Evolutionary conservation across 2,888 invertebrate genomes (phyloP).

Genomic region (Odontocerum albicorne): DNA sequence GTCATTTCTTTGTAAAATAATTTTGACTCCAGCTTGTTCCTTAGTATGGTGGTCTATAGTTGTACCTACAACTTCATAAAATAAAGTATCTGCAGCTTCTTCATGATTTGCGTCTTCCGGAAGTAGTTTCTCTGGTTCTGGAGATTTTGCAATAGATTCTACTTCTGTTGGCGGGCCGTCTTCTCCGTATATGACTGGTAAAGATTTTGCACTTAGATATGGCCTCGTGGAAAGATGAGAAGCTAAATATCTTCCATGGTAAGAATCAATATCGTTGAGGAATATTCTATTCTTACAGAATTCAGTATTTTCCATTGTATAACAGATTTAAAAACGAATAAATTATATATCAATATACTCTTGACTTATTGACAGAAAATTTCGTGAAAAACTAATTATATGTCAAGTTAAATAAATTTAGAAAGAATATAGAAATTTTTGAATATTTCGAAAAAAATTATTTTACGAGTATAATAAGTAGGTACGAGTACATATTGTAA

Average conservation of each 20-base stretch:
- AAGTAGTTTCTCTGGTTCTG: neutral
- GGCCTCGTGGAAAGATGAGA: neutral
- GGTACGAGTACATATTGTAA: too few relatives aligned
- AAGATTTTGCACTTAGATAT: neutral
- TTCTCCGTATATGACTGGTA: neutral
- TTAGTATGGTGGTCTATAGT: neutral
- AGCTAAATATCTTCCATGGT: neutral
- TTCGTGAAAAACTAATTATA: too few relatives aligned
- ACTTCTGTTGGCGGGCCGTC: neutral
- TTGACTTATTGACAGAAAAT: too few relatives aligned
- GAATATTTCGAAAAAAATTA: too few relatives aligned
- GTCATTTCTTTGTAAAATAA: neutral
- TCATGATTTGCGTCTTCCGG: neutral
- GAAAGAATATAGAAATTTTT: too few relatives aligned
- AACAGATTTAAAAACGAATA: too few relatives aligned
- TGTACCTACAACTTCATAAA: slow-evolving; percentile 6
- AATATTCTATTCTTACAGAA: slow-evolving; percentile 1
- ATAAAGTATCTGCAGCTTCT: neutral
- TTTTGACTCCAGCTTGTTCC: slow-evolving; percentile 1
- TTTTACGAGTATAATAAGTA: too few relatives aligned
- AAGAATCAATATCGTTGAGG: slow-evolving; percentile 13
- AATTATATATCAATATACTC: too few relatives aligned
- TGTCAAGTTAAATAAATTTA: too few relatives aligned
- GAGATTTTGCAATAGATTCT: neutral
- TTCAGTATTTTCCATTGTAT: too few relatives aligned